Base-by-base conservation (phyloP, 1,140 invertebrate species). In the Listronotus bonariensis region DNA sequence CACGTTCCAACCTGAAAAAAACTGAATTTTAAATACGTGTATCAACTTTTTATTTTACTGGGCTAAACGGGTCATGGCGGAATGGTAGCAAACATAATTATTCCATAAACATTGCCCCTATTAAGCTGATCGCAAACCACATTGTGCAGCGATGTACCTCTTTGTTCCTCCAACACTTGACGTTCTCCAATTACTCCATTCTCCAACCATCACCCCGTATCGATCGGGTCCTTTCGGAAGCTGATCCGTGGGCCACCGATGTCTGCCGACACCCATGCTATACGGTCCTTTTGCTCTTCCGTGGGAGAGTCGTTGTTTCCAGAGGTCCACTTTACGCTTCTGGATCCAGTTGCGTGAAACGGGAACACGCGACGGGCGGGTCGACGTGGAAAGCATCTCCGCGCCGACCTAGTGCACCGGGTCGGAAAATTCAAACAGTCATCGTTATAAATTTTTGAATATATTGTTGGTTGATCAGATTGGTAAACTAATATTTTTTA, bases 181-280 rank as follows among this genome's bases (percentile, higher is more conserved):
- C 12, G 31, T 53, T 18, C 45, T 11, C 14, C 14, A 62, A 62
- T 49, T 41, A 51, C 57, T 40, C 36, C 32, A 49, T 40, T 38
- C 57, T n/a, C n/a, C n/a, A n/a, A 53, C 41, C 48, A 18, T 41
- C 59, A 49, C 48, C 45, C n/a, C 26, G 38, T 72, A 72, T 72
- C 63, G 71, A 72, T 70, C 71, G 68, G 71, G 45, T 71, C 67
- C 66, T 67, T 17, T 72, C 71, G 71, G 71, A 71, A 48, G 49
- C 66, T 71, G 67, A 32, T 54, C 65, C 55, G 69, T 12, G 6
- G 11, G 58, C 41, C 20, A 38, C 66, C 70, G 68, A 72, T 57
- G 42, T 48, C 49, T 57, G 11, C 65, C 70, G 70, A 72, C 38
- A 36, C 15, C 36, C 17, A 36, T 26, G 14, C 31, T 26, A 34